Base-by-base conservation (phyloP, 2,797 vertebrate species). In the Tenualosa ilisha region DNA sequence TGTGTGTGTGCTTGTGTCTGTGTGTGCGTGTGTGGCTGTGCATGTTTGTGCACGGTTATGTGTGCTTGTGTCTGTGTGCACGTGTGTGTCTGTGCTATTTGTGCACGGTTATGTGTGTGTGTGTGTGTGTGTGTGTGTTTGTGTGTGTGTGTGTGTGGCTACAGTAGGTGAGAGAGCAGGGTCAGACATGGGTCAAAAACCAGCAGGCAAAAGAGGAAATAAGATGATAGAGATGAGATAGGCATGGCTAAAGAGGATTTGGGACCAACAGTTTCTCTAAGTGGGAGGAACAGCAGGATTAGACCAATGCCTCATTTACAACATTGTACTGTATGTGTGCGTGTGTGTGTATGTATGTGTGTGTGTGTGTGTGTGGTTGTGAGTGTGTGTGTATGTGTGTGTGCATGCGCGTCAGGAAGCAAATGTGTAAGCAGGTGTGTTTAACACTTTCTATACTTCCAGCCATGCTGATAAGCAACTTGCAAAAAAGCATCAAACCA, bases 11-110 rank as follows among this genome's bases (percentile, higher is more conserved):
- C 7, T 4, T 59, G 26, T 61, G 37, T 83, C 22, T 20, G 65
- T 43, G 82, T 83, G 82, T 65, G 63, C 12, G 24, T 63, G n/a
- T 61, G 59, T 22, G 11, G 22, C 20, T 83, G 82, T 65, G 63
- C 12, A 8, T 63, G 46, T 46, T 4, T 61, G 59, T 61, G 59
- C 20, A 15, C n/a, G 59, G 12, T 2, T 61, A 15, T 61, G 59
- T 61, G 59, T 61, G 59, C 22, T 2, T 46, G 4, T 46, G 46
- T 46, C 1, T 46, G 46, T 46, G 46, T 46, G 46, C 3, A 2
- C 3, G 46, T 46, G 46, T 46, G 46, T 46, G 46, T 46, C 7
- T 46, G 7, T 31, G 31, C 31, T 31, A 31, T 31, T 31, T 31
- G 31, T 31, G 31, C 31, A 31, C 31, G 31, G 31, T 31, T 31